Evolutionary conservation across 2,797 vertebrate genomes (phyloP).

Genomic region (Oophaga sylvatica): DNA sequence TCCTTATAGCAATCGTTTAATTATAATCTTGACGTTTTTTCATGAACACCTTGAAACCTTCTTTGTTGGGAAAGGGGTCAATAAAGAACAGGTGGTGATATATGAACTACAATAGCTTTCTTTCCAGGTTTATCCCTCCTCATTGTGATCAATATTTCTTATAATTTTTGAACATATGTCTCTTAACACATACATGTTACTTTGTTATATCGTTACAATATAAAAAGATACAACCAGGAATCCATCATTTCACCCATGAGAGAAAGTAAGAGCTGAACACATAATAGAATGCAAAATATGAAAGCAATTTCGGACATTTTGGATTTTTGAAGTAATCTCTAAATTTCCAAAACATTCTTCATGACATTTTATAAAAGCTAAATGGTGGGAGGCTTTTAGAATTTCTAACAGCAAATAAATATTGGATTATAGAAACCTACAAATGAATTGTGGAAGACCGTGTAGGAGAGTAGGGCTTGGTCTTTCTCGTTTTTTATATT

Average conservation of each 20-base stretch:
- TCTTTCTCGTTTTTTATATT: no score
- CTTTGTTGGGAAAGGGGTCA: not conserved
- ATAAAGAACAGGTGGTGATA: not conserved
- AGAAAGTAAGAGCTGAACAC: not conserved
- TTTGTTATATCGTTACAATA: not conserved
- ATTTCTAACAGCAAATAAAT: not conserved
- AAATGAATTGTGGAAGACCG: not conserved
- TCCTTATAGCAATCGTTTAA: not conserved
- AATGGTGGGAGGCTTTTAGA: not conserved
- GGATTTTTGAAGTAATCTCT: not conserved
- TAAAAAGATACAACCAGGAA: not conserved
- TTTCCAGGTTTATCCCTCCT: no score
- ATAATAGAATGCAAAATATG: not conserved
- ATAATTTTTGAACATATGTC: no score
- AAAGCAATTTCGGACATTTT: not conserved
- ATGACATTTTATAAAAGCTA: not conserved
- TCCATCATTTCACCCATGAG: not conserved
- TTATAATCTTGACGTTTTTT: not conserved
- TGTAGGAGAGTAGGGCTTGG: no score
- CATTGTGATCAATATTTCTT: no score
- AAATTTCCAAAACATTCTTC: not conserved
- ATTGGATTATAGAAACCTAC: not conserved
- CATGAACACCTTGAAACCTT: not conserved
- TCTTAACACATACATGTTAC: not conserved
- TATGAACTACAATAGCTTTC: no score